Evolutionary conservation across 2,797 vertebrate species (phyloP).

Genomic region (Rhinichthys osculus): DNA sequence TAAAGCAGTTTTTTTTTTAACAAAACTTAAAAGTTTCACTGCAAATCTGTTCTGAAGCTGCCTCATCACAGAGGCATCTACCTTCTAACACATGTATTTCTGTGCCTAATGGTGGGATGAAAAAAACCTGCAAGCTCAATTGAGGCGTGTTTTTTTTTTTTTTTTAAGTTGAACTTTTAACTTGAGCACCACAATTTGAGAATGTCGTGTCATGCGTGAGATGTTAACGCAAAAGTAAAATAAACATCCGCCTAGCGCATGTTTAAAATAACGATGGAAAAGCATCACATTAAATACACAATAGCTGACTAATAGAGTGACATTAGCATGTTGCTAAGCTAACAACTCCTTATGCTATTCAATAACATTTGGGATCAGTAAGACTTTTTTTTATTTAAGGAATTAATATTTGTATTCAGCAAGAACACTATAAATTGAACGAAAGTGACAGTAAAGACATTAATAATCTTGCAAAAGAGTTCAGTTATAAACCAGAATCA

Average conservation of each 20-base stretch:
- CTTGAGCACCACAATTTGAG: neutral
- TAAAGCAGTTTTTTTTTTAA: neutral
- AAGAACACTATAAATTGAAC: no score
- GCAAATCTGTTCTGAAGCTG: neutral
- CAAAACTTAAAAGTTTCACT: constrained; percentile 7
- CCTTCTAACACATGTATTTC: no score
- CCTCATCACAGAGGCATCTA: neutral
- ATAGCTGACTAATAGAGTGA: neutral
- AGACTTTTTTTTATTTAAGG: no score
- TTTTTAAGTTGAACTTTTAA: no score
- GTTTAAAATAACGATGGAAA: neutral
- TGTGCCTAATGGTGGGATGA: no score
- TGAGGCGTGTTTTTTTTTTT: no score
- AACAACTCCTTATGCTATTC: neutral
- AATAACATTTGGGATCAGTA: no score
- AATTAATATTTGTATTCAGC: no score
- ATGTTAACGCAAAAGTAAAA: neutral
- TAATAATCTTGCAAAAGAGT: no score
- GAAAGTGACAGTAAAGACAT: no score
- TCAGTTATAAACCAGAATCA: no score
- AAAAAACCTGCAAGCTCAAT: no score
- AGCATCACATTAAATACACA: neutral
- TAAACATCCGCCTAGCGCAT: fast-evolving
- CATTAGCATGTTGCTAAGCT: neutral
- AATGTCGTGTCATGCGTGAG: neutral